Evolutionary conservation across 2,888 invertebrate genomes (phyloP).

Genomic region (Hypercompe scribonia): DNA sequence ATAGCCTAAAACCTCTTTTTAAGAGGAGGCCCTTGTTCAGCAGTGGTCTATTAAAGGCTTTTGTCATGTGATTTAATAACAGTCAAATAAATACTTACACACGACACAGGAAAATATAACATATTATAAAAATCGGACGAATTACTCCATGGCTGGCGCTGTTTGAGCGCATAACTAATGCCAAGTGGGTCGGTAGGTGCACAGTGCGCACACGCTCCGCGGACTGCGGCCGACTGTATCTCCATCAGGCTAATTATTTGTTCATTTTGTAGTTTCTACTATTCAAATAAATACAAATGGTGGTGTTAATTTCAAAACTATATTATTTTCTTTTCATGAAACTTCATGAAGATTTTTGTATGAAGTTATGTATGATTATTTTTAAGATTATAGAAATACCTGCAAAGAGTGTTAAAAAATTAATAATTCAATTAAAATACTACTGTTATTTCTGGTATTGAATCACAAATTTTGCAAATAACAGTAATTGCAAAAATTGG

Average conservation of each 20-base stretch:
- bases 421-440: background rate
- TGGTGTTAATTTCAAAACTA: too few species aligned
- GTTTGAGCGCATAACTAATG: conserved; percentile 45
- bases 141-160: conserved; percentile 29
- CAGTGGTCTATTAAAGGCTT: too few species aligned
- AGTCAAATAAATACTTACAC: background rate
- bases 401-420: background rate
- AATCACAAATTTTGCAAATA: background rate
- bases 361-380: background rate
- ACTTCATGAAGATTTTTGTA: background rate
- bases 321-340: background rate
- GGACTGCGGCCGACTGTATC: conserved; percentile 33
- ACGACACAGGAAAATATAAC: background rate
- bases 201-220: conserved; percentile 46
- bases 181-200: conserved; percentile 50
- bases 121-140: background rate
- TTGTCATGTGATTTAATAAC: too few species aligned
- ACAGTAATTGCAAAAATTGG: background rate
- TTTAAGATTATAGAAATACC: background rate
- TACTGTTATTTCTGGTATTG: background rate
- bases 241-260: conserved; percentile 47
- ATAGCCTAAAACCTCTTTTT: too few species aligned
- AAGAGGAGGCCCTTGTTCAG: too few species aligned
- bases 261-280: conserved; percentile 28
- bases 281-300: background rate